Conservation (phyloP, 2,797 vertebrate species). For the Cephalopachus bancanus region DNA sequence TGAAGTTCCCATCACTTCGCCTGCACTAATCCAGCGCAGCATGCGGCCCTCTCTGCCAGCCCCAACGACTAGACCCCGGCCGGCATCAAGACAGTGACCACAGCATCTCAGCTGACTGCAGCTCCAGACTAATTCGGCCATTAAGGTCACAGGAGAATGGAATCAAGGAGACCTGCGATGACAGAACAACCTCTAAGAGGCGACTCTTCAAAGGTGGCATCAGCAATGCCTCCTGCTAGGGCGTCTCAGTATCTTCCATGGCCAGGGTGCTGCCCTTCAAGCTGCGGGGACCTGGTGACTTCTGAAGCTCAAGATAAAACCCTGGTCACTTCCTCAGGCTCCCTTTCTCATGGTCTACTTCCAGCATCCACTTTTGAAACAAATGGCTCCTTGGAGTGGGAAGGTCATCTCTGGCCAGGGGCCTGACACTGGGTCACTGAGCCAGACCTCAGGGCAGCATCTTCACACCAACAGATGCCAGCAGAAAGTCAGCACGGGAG, state of each 20-base stretch:
- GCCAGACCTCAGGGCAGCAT: rapidly evolving
- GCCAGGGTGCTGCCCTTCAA: no score
- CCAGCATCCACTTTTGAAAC: neutral
- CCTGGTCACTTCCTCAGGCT: neutral
- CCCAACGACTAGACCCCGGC: rapidly evolving
- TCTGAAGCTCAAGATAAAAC: neutral
- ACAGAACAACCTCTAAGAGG: neutral
- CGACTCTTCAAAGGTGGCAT: rapidly evolving
- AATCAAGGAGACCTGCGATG: neutral
- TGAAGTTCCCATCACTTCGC: rapidly evolving
- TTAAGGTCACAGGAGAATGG: rapidly evolving
- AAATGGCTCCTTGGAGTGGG: rapidly evolving
- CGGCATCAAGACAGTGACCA: rapidly evolving
- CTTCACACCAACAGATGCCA: rapidly evolving
- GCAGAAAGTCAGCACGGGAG: neutral
- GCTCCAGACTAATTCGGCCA: rapidly evolving
- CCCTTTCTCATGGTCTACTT: neutral
- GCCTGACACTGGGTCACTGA: no score
- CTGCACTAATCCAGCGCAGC: neutral
- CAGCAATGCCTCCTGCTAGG: neutral
- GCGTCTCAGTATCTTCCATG: neutral
- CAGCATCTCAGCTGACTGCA: rapidly evolving
- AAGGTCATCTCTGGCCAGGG: no score
- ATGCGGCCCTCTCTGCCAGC: neutral
- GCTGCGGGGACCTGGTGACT: neutral